Evolutionary conservation across 2,888 invertebrate species (phyloP), one percentile per base, ranked within the genome.

Genomic region (Chrysodeixis includens): DNA sequence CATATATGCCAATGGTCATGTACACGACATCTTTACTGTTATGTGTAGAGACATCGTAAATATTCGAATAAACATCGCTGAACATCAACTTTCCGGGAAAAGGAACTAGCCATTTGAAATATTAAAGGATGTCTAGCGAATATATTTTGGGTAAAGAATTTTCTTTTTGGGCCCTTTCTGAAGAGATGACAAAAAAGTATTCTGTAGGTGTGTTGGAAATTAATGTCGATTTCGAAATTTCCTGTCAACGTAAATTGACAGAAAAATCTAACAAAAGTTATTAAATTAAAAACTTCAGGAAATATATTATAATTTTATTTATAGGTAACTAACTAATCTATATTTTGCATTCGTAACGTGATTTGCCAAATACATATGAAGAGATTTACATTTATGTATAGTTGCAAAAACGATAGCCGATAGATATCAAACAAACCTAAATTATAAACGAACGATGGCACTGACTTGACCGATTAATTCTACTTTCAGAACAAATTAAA

Each of bases 401-500:
- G 14, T 35, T 35, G 35, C 12, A 35, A 14, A 35, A 12, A 2
- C 35, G n/a, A n/a, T n/a, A n/a, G n/a, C n/a, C n/a, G n/a, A n/a
- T n/a, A n/a, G n/a, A 40, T 40, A 40, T 40, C 14, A 40, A 40
- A n/a, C n/a, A 1, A 30, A 9, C 9, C 0, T 9, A n/a, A 64
- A 32, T 9, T 55, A 40, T 7, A 58, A 61, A 59, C 62, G 14
- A 32, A 22, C 40, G 63, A 49, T 49, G 2, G 20, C 35, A 52
- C 52, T 56, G 52, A 64, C 60, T 63, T 20, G 32, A 56, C 20
- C 52, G 51, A 67, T 57, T 67, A 49, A 76, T 66, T 68, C 66
- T 56, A 66, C 60, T 69, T 79, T 63, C 40, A 57, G 57, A 80
- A 63, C 66, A 67, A 76, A 66, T 71, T 69, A 65, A 76, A 78